These are phyloP conservation scores for Chunga burmeisteri DNA, from an alignment of 2,113 vertebrate genomes.

Conservation along the genomic window DNA sequence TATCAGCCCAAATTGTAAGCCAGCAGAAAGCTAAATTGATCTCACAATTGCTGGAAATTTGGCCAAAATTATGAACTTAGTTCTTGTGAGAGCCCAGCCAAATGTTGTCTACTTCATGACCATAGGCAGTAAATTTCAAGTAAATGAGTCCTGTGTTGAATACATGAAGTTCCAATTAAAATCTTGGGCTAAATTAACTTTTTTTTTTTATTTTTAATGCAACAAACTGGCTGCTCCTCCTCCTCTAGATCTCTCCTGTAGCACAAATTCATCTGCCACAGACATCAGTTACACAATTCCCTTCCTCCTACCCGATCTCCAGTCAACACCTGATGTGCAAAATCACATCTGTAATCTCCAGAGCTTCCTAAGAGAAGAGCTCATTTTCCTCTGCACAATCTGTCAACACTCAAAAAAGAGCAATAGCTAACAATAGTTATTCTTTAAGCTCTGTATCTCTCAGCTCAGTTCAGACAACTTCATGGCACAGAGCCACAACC, in stretches of 20 bases:
- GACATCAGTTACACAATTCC: constrained; percentile 62
- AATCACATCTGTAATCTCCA: constrained; percentile 55
- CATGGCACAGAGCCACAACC: constrained; percentile 56
- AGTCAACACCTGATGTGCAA: constrained; percentile 40
- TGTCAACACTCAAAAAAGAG: constrained; percentile 47
- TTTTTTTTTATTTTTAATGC: not conserved
- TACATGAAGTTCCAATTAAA: not conserved
- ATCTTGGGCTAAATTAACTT: not conserved
- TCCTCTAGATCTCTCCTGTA: not conserved
- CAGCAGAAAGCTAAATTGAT: not conserved
- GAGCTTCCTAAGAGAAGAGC: constrained; percentile 22
- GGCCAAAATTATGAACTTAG: not conserved
- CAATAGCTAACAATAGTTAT: constrained; percentile 18
- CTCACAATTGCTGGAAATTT: not conserved
- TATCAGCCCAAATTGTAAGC: not conserved
- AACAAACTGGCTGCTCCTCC: not conserved
- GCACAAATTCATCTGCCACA: constrained; percentile 48
- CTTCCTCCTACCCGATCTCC: constrained; percentile 40
- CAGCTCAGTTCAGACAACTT: constrained; percentile 8
- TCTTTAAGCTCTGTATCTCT: constrained; percentile 29
- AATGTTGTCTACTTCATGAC: not conserved
- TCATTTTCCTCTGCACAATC: not conserved
- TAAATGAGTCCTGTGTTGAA: not conserved
- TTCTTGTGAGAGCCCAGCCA: not conserved
- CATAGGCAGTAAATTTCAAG: not conserved